Conservation (phyloP, 2,797 vertebrate species). For the Melanotaenia nigrans region DNA sequence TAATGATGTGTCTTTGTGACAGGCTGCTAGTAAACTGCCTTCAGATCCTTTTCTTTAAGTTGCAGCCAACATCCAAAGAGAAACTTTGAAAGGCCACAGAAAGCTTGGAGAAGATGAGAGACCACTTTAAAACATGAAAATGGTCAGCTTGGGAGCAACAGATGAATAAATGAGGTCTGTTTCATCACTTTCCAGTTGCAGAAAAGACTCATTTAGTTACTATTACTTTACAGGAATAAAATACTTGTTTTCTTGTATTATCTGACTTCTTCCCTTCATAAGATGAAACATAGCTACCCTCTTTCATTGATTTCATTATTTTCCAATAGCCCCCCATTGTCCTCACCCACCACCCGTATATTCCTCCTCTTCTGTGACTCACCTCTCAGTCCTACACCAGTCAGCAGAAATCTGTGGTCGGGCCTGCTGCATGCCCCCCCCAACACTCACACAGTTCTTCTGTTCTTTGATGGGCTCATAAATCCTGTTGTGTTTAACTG, state of each 20-base stretch:
- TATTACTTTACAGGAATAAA: constrained; percentile 48
- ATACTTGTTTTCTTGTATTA: constrained; percentile 24
- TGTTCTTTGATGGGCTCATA: constrained; percentile 84
- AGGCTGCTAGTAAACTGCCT: no score
- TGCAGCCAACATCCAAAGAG: no score
- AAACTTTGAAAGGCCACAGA: no score
- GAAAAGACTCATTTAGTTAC: not conserved
- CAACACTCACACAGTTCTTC: constrained; percentile 41
- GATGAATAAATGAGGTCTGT: no score
- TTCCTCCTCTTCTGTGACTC: constrained; percentile 72
- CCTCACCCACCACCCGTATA: not conserved
- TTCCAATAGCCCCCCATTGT: constrained; percentile 41
- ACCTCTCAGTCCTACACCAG: constrained; percentile 75
- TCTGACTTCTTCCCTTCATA: constrained; percentile 36
- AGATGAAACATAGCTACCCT: constrained; percentile 33
- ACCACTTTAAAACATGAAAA: no score
- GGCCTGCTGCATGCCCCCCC: constrained; percentile 49
- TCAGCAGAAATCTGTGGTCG: constrained; percentile 81
- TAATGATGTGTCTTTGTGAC: no score
- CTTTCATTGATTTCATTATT: constrained; percentile 40
- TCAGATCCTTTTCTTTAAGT: no score
- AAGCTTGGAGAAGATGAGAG: no score
- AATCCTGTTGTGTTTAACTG: constrained; percentile 82
- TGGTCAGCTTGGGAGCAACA: not conserved
- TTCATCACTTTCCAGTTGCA: not conserved